Evolutionary conservation across 2,888 invertebrate genomes (phyloP), one percentile per base, ranked within the genome.

Genomic region (Nomada goodeniana): DNA sequence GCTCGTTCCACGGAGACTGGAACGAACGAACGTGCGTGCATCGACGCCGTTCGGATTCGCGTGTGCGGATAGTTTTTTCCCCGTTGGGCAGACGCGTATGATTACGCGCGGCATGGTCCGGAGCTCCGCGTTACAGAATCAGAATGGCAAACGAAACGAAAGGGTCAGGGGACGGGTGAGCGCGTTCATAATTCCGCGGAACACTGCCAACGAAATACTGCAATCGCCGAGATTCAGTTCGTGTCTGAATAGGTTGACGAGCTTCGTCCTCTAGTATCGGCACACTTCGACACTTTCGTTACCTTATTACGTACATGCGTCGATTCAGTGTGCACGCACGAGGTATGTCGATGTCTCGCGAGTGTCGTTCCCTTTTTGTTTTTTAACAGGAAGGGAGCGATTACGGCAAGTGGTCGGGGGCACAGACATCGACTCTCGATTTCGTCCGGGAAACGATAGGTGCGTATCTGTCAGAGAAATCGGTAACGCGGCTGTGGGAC

Each of bases 61-160:
- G 89, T 89, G 89, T 87, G 90, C 87, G 89, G 85, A 74, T 57
- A 71, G 83, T 90, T 88, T 88, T 89, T 87, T 7, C 36, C 36
- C 36, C 7, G 7, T 7, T 36, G 36, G 36, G 78, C 76, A 86
- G 89, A 88, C 88, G 64, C 57, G 67, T 50, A 83, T 86, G 88
- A 85, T 87, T 85, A 82, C 86, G 86, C 84, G 70, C 75, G 76
- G 74, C 73, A 60, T 77, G 80, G 76, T 72, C 63, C 26, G 59
- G n/a, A 7, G 65, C 80, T 52, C 50, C 77, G 50, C 50, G 47
- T 65, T 73, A 59, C 52, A 42, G 67, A 80, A 84, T 76, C 77
- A 44, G 76, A 77, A 82, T 83, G 86, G 79, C 2, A 80, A 77
- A 77, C 85, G 88, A 36, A 36, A 36, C 5, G 36, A 36, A 0